Base-by-base conservation (phyloP, 2,797 vertebrate genomes). In the Sebastes glaucus region DNA sequence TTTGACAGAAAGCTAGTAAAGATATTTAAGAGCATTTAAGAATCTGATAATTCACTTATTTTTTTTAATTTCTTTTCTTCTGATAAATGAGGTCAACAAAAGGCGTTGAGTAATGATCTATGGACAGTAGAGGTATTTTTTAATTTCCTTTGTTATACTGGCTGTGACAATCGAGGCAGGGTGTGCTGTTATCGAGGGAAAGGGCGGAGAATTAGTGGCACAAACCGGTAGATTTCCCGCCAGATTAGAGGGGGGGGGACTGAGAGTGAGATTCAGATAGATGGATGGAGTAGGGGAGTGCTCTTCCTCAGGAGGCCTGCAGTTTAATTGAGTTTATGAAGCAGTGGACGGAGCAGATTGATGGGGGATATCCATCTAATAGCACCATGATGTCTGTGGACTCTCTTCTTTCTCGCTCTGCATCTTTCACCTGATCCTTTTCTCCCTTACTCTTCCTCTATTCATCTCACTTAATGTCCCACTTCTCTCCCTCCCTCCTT, bases 251-350 rank as follows among this genome's bases (percentile, higher is more conserved):
- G 3, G 23, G 63, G 63, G 57, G 59, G 27, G 35, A 70, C 38
- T 61, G 65, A 80, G 74, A 74, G 69, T 22, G 71, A 83, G 87
- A 76, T 85, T 73, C 64, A 87, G 87, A 90, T 69, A 74, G 83
- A 88, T 87, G 84, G 88, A 82, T 68, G 67, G 83, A 78, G 70
- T 65, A 57, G 60, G 79, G 73, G 71, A 80, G 84, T 7, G 60
- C 53, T 85, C 77, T 64, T 88, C 81, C 90, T 89, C 85, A 22
- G 71, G 89, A 93, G 88, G 71, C 72, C 62, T 78, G 78, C 42
- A 64, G 73, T 93, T 92, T 94, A 94, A 94, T 93, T 92, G 92
- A 92, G 92, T 95, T 94, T 92, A 92, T 93, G 88, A 93, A 91
- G 86, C 85, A 71, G 78, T 83, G 86, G 89, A 91, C 52, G 60